A percentile compares a stretch with the other conserved stretches of the same genome.
Conservation (phyloP, 2,888 invertebrate genomes). For the Leucophenga montana region DNA sequence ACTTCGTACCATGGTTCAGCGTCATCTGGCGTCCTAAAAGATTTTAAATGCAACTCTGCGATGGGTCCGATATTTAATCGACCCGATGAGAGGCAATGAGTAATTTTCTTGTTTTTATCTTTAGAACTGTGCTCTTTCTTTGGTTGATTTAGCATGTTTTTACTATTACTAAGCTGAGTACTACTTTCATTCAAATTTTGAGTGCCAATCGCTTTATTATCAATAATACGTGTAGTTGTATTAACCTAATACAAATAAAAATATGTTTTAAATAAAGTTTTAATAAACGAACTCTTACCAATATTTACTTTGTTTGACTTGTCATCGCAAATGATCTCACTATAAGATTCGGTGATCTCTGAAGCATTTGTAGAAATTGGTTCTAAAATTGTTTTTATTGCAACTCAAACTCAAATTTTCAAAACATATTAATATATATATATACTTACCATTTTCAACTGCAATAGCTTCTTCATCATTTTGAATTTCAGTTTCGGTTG, state of each 20-base stretch:
- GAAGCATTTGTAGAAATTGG: too few relatives aligned
- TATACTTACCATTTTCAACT: too few relatives aligned
- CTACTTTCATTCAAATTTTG: slow-evolving; percentile 56
- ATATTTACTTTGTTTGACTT: slow-evolving; percentile 52
- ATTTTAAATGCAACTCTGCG: slow-evolving; percentile 61
- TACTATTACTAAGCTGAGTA: slow-evolving; percentile 49
- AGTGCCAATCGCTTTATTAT: slow-evolving; percentile 61
- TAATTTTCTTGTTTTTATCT: slow-evolving; percentile 35
- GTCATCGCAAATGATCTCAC: too few relatives aligned
- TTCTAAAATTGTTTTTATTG: too few relatives aligned
- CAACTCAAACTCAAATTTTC: too few relatives aligned
- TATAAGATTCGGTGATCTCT: too few relatives aligned
- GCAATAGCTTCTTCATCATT: too few relatives aligned
- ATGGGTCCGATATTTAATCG: slow-evolving; percentile 51
- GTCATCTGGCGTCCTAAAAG: slow-evolving; percentile 49
- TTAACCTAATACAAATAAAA: slow-evolving; percentile 53
- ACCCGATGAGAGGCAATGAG: slow-evolving; percentile 34
- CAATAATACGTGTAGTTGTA: slow-evolving; percentile 57
- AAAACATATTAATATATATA: too few relatives aligned
- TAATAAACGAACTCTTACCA: slow-evolving; percentile 58
- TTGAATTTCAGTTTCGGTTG: too few relatives aligned
- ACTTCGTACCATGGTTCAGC: slow-evolving; percentile 53
- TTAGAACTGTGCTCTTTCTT: slow-evolving; percentile 31
- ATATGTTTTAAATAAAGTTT: slow-evolving; percentile 48
- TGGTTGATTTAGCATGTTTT: slow-evolving; percentile 34